These are phyloP conservation scores for Cepaea nemoralis DNA, from an alignment of 1,140 invertebrate genomes.

Conservation along the genomic window DNA sequence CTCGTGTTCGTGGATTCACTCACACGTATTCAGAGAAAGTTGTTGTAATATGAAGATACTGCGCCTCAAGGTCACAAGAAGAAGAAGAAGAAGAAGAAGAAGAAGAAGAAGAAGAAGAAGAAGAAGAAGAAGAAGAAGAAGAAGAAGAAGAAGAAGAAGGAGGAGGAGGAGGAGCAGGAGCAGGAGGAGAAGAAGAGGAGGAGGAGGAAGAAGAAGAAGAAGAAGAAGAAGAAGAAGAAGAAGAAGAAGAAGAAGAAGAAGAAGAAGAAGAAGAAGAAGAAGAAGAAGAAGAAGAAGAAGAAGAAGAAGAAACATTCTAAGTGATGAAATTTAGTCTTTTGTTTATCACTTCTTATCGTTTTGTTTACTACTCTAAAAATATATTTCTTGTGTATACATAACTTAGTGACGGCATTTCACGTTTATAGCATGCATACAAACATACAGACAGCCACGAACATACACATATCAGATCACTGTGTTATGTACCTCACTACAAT, in stretches of 20 bases:
- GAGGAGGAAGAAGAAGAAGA: not conserved
- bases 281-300: too few relatives aligned
- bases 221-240: not conserved
- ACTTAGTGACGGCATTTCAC: too few relatives aligned
- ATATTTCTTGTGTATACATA: too few relatives aligned
- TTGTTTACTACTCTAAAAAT: too few relatives aligned
- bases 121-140: not conserved
- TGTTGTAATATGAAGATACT: not conserved
- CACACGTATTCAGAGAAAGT: not conserved
- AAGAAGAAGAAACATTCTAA: too few relatives aligned
- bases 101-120: not conserved
- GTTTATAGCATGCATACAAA: too few relatives aligned
- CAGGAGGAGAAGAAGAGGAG: not conserved
- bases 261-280: too few relatives aligned
- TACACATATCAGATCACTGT: too few relatives aligned
- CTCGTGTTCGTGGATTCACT: not conserved
- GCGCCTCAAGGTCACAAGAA: not conserved
- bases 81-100: not conserved
- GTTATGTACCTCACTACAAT: too few relatives aligned
- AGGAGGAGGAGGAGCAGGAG: not conserved
- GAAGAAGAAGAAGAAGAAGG: not conserved
- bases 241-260: not conserved
- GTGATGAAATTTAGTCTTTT: too few relatives aligned
- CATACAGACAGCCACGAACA: too few relatives aligned
- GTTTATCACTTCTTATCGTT: too few relatives aligned